Percentiles rank a stretch among this genome's conserved stretches.
Evolutionary conservation across 35 echinoderm and acorn worm genomes (phyloP).

Genomic region (Diadema setosum): DNA sequence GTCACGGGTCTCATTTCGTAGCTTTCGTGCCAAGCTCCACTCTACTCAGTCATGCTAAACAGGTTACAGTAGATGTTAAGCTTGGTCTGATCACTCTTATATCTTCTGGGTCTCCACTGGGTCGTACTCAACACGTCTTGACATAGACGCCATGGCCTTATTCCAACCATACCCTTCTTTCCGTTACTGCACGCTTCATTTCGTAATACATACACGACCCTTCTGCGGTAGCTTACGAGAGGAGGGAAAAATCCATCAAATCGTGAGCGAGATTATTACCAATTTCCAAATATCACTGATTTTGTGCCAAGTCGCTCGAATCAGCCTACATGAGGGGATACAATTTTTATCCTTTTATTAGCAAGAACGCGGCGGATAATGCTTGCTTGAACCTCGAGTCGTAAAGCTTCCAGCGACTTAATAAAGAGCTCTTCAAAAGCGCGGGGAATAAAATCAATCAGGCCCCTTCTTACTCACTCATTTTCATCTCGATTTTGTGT

Average conservation of each 20-base stretch:
- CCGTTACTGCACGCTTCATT: background rate
- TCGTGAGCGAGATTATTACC: background rate
- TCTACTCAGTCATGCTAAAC: background rate
- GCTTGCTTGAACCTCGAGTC: background rate
- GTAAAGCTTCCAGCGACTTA: slow-evolving; percentile 5
- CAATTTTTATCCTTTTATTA: background rate
- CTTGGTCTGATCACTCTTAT: background rate
- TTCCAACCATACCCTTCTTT: background rate
- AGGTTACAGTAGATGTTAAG: background rate
- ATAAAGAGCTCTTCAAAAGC: slow-evolving; percentile 24
- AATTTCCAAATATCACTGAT: slow-evolving; percentile 20
- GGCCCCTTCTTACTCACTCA: slow-evolving; percentile 21
- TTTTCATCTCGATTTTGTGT: slow-evolving; percentile 23
- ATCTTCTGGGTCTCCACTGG: background rate
- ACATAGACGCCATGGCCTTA: background rate
- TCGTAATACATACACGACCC: slow-evolving; percentile 14
- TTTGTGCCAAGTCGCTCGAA: background rate
- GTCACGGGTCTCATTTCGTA: too few relatives aligned
- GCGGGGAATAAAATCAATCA: slow-evolving; percentile 18
- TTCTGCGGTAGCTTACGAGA: background rate
- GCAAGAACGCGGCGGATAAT: background rate
- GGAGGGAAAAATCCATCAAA: background rate
- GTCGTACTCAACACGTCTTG: background rate
- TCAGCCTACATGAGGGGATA: background rate
- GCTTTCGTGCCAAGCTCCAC: too few relatives aligned